Percentiles rank a stretch among this genome's conserved stretches.
phyloP scores from a whole-genome alignment of 2,113 vertebrate genomes.

The human (Homo sapiens) region DNA sequence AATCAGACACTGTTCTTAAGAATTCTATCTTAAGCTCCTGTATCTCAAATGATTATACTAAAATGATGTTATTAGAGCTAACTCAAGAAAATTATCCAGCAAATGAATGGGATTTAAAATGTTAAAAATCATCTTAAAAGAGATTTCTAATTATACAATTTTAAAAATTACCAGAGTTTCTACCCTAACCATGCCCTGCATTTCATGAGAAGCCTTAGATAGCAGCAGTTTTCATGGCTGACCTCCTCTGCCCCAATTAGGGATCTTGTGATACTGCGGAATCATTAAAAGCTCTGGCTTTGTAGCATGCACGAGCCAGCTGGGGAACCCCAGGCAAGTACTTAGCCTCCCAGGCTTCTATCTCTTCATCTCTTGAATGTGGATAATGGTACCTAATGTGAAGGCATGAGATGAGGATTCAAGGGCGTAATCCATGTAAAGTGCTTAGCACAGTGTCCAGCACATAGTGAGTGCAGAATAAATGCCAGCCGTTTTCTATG shows the following conservation, averaged over 20 bases:
- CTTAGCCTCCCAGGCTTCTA: not conserved
- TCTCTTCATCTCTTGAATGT: not conserved
- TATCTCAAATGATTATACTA: slow-evolving; percentile 73
- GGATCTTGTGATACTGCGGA: not conserved
- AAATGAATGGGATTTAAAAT: slow-evolving; percentile 71
- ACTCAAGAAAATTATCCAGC: slow-evolving; percentile 66
- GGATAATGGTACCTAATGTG: not conserved
- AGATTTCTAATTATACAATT: slow-evolving; percentile 66
- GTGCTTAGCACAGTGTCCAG: not conserved
- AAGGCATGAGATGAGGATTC: not conserved
- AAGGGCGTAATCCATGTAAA: not conserved
- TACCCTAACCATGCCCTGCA: not conserved
- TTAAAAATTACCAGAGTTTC: slow-evolving; percentile 71
- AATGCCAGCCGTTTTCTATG: not conserved
- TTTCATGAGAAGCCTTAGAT: slow-evolving; percentile 44
- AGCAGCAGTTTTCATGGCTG: not conserved
- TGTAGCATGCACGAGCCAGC: not conserved
- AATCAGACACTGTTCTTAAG: slow-evolving; percentile 68
- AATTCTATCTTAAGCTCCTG: slow-evolving; percentile 65
- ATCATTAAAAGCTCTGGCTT: not conserved
- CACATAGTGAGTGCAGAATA: not conserved
- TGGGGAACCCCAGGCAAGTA: not conserved
- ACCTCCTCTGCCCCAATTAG: not conserved
- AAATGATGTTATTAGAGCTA: slow-evolving; percentile 72
- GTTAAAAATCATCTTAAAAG: slow-evolving; percentile 47